phyloP scores from a whole-genome alignment of 2,888 invertebrate species.

The Antheraea yamamai region DNA sequence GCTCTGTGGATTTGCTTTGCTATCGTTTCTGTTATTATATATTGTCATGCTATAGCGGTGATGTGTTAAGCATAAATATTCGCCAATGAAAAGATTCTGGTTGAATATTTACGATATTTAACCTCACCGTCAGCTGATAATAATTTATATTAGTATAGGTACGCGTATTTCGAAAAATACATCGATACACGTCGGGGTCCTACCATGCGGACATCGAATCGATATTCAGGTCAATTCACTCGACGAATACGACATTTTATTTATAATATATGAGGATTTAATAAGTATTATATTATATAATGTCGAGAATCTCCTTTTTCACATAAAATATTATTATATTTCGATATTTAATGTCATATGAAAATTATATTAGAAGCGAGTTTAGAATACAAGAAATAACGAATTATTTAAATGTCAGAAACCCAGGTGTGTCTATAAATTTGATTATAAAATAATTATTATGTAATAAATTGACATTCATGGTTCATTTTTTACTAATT shows the following conservation, averaged over 20 bases:
- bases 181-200: too few relatives aligned
- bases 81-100: not conserved
- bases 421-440: not conserved
- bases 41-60: not conserved
- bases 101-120: too few relatives aligned
- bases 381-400: not conserved
- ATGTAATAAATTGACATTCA: not conserved
- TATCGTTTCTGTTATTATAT: constrained; percentile 5
- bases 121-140: too few relatives aligned
- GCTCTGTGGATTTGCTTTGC: not conserved
- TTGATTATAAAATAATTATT: not conserved
- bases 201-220: too few relatives aligned
- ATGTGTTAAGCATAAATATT: not conserved
- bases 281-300: not conserved
- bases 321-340: not conserved
- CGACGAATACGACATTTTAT: too few relatives aligned
- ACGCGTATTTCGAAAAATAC: too few relatives aligned
- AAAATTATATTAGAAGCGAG: not conserved
- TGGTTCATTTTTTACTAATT: not conserved
- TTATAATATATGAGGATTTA: too few relatives aligned
- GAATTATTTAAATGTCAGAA: constrained; percentile 2
- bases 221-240: too few relatives aligned
- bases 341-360: not conserved
- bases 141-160: too few relatives aligned
- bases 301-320: not conserved